These are phyloP conservation scores for Carettochelys insculpta DNA, from an alignment of 2,113 vertebrate species.

Conservation along the genomic window DNA sequence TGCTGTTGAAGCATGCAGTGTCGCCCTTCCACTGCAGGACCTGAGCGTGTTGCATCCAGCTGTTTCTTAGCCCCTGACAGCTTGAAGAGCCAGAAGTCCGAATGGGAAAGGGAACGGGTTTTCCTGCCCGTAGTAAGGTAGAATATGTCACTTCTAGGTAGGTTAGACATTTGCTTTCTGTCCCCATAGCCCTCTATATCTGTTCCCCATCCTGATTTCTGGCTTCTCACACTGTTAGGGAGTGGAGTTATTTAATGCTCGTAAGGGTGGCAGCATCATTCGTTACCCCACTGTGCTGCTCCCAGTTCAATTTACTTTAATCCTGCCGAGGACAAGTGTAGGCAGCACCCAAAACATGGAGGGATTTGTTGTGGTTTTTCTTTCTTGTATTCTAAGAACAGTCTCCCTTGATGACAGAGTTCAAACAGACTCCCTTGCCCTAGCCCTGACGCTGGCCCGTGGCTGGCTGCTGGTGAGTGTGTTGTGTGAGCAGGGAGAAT, in stretches of 20 bases:
- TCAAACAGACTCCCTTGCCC: not conserved
- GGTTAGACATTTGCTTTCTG: not conserved
- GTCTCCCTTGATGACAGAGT: no score
- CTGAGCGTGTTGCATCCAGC: not conserved
- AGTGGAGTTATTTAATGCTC: not conserved
- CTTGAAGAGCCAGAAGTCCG: not conserved
- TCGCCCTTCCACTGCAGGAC: constrained; percentile 1
- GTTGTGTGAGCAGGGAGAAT: not conserved
- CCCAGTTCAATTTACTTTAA: not conserved
- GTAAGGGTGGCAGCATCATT: no score
- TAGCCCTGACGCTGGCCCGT: not conserved
- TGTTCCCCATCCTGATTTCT: no score
- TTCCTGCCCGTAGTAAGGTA: not conserved
- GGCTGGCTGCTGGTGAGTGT: fast-evolving
- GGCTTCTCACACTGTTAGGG: not conserved
- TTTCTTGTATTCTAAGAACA: not conserved
- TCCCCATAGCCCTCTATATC: fast-evolving
- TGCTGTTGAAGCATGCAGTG: constrained; percentile 1
- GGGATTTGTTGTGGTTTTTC: not conserved
- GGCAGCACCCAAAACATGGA: not conserved
- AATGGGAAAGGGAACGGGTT: not conserved
- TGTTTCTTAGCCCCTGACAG: not conserved
- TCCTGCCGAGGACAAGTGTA: not conserved
- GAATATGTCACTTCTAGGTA: not conserved
- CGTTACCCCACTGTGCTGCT: not conserved